phyloP scores from a whole-genome alignment of 2,797 vertebrate species.

The Siniperca scherzeri region DNA sequence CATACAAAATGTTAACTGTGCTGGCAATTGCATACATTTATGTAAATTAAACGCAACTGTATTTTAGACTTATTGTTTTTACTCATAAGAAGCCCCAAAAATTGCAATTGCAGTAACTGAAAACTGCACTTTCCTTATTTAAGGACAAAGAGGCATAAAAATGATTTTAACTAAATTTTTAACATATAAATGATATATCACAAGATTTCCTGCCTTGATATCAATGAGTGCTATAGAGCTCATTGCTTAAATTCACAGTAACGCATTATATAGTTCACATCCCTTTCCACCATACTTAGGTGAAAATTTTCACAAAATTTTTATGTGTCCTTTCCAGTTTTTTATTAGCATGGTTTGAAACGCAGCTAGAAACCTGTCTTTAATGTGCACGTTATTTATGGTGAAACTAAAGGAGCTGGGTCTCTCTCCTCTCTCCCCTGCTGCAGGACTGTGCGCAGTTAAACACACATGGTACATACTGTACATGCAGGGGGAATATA shows the following conservation, averaged over 20 bases:
- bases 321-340: background rate
- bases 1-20: background rate
- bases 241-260: background rate
- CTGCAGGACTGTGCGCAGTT: constrained; percentile 9
- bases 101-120: background rate
- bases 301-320: background rate
- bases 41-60: background rate
- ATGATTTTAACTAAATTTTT: background rate
- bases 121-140: background rate
- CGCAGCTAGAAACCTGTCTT: constrained; percentile 13
- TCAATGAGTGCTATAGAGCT: background rate
- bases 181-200: background rate
- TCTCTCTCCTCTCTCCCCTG: constrained; percentile 21
- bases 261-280: background rate
- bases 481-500: constrained; percentile 34
- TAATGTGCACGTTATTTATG: constrained; percentile 19
- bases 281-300: background rate
- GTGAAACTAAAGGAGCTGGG: constrained; percentile 44
- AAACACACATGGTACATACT: constrained; percentile 43
- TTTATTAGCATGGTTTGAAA: constrained; percentile 5
- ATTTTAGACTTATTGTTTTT: background rate
- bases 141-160: background rate
- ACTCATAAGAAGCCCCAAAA: background rate
- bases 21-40: background rate
- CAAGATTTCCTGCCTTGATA: background rate